Evolutionary conservation across 2,888 invertebrate species (phyloP).

Genomic region (Arctia plantaginis): DNA sequence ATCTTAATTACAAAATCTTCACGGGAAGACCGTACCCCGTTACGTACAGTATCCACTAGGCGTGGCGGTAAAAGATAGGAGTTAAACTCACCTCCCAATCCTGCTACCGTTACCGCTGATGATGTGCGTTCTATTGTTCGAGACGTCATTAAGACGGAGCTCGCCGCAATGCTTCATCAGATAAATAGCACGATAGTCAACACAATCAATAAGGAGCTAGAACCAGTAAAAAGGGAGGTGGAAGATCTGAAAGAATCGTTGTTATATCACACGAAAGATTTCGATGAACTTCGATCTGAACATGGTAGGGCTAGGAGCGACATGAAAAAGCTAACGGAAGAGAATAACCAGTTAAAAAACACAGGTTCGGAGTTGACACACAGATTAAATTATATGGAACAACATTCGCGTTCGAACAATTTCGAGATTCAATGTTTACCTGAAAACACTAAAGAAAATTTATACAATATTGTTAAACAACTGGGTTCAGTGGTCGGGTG

Average conservation of each 20-base stretch:
- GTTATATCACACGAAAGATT: not conserved
- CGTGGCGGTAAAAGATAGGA: not conserved
- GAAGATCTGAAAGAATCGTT: not conserved
- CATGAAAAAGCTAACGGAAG: not conserved
- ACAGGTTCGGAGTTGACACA: not conserved
- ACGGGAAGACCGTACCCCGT: too few relatives aligned
- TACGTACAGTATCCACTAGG: too few relatives aligned
- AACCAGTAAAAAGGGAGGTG: not conserved
- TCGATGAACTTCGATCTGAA: not conserved
- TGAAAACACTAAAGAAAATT: too few relatives aligned
- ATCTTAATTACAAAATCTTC: not conserved
- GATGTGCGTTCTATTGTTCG: slow-evolving; percentile 8
- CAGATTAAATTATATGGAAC: not conserved
- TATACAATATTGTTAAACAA: too few relatives aligned
- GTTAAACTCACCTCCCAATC: not conserved
- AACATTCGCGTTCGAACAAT: not conserved
- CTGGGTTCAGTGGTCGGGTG: too few relatives aligned
- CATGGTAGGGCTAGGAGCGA: too few relatives aligned
- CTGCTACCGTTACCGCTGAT: not conserved
- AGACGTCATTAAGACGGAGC: slow-evolving; percentile 2
- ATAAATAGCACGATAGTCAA: not conserved
- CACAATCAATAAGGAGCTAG: not conserved
- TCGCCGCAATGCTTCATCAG: not conserved
- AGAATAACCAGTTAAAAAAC: not conserved
- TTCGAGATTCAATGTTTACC: not conserved